These are phyloP conservation scores for Siniperca obscura DNA, from an alignment of 2,797 vertebrate genomes.

Conservation along the genomic window DNA sequence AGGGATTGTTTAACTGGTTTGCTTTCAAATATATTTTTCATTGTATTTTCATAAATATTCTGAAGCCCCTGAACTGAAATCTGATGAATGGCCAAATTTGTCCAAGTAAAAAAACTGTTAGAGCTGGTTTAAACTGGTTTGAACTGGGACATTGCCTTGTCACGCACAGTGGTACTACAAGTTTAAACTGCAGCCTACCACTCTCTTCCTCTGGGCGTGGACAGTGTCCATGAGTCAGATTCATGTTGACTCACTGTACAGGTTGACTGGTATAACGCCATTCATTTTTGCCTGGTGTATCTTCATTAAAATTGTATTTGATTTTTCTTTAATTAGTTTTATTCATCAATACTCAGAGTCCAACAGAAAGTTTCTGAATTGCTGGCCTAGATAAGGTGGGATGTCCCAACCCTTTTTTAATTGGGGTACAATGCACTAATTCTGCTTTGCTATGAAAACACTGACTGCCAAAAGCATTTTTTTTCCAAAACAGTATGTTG, in stretches of 20 bases:
- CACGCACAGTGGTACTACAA: constrained; percentile 25
- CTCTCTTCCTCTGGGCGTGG: constrained; percentile 36
- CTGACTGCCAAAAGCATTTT: neutral
- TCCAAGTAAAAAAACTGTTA: neutral
- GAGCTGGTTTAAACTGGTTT: constrained; percentile 38
- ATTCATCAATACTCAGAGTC: neutral
- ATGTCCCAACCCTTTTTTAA: too few relatives aligned
- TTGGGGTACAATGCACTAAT: neutral
- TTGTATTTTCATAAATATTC: neutral
- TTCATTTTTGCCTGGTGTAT: neutral
- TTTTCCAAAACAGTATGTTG: neutral
- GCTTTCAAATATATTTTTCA: neutral
- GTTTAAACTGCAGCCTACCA: constrained; percentile 41
- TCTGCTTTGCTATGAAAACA: neutral
- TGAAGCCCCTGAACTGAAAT: neutral
- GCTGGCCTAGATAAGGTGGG: neutral
- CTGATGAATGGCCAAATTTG: constrained; percentile 11
- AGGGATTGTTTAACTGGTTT: neutral
- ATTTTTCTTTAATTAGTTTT: neutral
- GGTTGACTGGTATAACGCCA: neutral
- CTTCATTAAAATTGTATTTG: neutral
- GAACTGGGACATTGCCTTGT: constrained; percentile 21
- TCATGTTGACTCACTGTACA: constrained; percentile 30
- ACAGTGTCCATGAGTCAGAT: constrained; percentile 39
- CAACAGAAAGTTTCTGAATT: neutral